phyloP scores from a whole-genome alignment of 2,113 vertebrate species.

The Prionailurus bengalensis region DNA sequence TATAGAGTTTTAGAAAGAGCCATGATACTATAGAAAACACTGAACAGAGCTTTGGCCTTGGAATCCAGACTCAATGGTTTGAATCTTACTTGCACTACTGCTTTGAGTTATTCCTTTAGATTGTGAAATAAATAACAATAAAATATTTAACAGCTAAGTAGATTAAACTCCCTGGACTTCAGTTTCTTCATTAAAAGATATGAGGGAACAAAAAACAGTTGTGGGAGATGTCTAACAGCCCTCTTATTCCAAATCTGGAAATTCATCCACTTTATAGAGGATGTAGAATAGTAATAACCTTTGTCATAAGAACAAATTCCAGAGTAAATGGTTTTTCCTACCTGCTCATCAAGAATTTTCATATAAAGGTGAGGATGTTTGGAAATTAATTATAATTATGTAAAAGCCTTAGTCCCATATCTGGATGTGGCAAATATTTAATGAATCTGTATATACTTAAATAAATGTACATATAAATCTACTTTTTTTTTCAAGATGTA shows the following conservation, averaged over 20 bases:
- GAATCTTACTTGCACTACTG: neutral
- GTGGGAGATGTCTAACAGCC: neutral
- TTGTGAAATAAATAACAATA: neutral
- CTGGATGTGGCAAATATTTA: neutral
- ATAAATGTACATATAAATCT: neutral
- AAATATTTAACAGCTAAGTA: neutral
- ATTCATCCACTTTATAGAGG: neutral
- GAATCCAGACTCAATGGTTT: neutral
- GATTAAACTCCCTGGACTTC: neutral
- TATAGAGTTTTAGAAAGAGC: neutral
- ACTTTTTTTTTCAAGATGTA: neutral
- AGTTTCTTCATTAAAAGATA: neutral
- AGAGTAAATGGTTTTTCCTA: neutral
- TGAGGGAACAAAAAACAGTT: neutral
- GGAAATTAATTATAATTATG: neutral
- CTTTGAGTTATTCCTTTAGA: neutral
- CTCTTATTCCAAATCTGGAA: neutral
- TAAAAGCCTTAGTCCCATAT: neutral
- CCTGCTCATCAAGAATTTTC: neutral
- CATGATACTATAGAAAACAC: neutral
- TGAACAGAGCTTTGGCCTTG: neutral
- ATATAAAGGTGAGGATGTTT: neutral
- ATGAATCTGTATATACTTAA: neutral
- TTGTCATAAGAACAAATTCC: neutral
- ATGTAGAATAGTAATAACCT: neutral